phyloP scores from a whole-genome alignment of 2,888 invertebrate genomes.

The Argyra leucocephala region DNA sequence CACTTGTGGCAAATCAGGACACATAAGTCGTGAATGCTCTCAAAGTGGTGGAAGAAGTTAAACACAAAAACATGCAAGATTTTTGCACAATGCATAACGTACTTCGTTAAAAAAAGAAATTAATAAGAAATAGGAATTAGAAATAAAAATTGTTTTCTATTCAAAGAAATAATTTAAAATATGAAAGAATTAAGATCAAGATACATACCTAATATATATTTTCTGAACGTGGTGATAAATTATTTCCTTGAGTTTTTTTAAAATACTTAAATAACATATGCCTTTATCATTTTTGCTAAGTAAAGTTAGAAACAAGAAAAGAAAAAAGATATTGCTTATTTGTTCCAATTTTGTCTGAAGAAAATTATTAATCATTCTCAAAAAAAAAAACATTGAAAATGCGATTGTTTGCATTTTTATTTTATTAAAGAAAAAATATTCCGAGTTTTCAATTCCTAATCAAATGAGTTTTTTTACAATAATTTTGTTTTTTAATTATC shows the following conservation, averaged over 20 bases:
- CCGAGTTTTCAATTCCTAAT: not conserved
- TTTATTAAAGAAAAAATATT: conserved; percentile 6
- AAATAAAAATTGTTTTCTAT: conserved; percentile 3
- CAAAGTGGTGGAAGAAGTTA: conserved; percentile 53
- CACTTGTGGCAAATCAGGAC: conserved; percentile 83
- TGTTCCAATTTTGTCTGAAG: not conserved
- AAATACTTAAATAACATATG: not conserved
- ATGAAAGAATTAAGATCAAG: not conserved
- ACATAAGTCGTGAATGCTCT: conserved; percentile 84
- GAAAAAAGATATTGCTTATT: not conserved
- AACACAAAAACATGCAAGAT: conserved; percentile 18
- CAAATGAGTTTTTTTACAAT: not conserved
- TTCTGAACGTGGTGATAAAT: conserved; percentile 6
- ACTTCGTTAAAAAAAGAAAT: conserved; percentile 2
- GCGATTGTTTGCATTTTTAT: not conserved
- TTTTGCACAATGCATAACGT: not conserved
- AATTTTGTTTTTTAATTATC: not conserved
- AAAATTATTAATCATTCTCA: not conserved
- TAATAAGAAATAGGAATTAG: conserved; percentile 1
- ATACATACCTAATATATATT: conserved; percentile 6
- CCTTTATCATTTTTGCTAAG: conserved; percentile 6
- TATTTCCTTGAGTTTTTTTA: conserved; percentile 6
- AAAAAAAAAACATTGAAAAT: not conserved
- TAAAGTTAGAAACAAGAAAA: conserved; percentile 5
- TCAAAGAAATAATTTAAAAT: not conserved